Conservation (phyloP, 2,113 vertebrate species). For the Columba livia region DNA sequence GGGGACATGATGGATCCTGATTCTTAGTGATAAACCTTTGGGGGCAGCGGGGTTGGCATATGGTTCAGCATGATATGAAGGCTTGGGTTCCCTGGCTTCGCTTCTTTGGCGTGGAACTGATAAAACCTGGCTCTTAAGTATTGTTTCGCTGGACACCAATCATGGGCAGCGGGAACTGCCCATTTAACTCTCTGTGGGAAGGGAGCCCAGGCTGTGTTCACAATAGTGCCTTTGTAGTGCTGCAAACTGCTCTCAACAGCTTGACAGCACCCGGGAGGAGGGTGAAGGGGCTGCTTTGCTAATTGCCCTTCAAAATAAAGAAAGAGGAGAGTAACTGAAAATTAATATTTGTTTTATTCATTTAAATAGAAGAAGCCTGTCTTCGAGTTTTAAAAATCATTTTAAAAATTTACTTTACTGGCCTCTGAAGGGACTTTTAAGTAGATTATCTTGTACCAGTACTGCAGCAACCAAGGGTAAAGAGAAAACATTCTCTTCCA, state of each 20-base stretch:
- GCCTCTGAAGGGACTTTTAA: not conserved
- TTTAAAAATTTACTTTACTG: not conserved
- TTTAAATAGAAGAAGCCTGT: conserved; percentile 35
- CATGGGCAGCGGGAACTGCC: conserved; percentile 83
- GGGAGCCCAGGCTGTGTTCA: conserved; percentile 86
- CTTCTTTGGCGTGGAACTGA: conserved; percentile 89
- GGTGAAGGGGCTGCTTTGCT: conserved; percentile 74
- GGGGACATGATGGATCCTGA: conserved; percentile 85
- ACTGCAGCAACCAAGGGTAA: not conserved
- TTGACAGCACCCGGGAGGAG: conserved; percentile 77
- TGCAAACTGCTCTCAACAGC: conserved; percentile 86
- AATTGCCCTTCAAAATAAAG: conserved; percentile 83
- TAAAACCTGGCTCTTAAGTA: conserved; percentile 93
- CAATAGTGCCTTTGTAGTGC: conserved; percentile 91
- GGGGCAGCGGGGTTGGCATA: conserved; percentile 95
- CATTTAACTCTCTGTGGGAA: conserved; percentile 88
- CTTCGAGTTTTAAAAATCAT: conserved; percentile 27
- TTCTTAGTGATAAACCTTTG: conserved; percentile 90
- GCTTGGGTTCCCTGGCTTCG: conserved; percentile 85
- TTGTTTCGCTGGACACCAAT: conserved; percentile 89
- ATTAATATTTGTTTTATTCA: conserved; percentile 71
- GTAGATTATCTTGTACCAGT: conserved; percentile 8
- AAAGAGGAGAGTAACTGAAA: conserved; percentile 63
- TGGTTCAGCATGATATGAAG: conserved; percentile 94
- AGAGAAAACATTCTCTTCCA: not conserved